These are phyloP conservation scores for Ganaspis brasiliensis DNA, from an alignment of 2,888 invertebrate species.

Conservation along the genomic window DNA sequence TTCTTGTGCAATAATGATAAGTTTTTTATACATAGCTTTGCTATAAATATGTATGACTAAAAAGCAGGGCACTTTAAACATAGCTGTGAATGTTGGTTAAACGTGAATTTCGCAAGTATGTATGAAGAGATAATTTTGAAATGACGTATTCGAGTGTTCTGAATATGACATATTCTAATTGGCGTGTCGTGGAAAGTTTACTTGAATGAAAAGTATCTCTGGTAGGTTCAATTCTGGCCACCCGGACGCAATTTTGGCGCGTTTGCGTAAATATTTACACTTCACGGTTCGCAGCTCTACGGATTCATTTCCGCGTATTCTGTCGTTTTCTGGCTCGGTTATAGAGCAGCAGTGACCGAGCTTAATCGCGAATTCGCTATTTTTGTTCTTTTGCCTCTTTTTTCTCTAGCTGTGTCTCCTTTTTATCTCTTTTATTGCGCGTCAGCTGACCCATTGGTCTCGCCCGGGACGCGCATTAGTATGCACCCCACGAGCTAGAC, in stretches of 20 bases:
- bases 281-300: constrained; percentile 44
- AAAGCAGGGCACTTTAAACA: too few relatives aligned
- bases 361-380: constrained; percentile 47
- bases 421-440: constrained; percentile 43
- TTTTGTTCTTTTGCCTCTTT: constrained; percentile 29
- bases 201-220: constrained; percentile 2
- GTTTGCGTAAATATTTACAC: constrained; percentile 61
- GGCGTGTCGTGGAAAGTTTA: constrained; percentile 30
- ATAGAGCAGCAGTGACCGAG: constrained; percentile 27
- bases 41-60: too few relatives aligned
- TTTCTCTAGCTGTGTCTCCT: constrained; percentile 20
- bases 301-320: constrained; percentile 55
- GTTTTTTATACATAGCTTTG: too few relatives aligned
- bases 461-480: constrained; percentile 58
- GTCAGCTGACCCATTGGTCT: constrained; percentile 52
- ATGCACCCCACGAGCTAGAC: constrained; percentile 66
- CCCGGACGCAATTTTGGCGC: constrained; percentile 54
- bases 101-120: too few relatives aligned
- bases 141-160: background rate
- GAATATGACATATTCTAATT: constrained; percentile 14
- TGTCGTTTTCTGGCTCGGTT: constrained; percentile 29
- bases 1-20: too few relatives aligned
- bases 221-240: constrained; percentile 33
- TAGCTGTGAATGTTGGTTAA: too few relatives aligned
- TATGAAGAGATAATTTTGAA: too few relatives aligned